Evolutionary conservation across 2,888 invertebrate genomes (phyloP).

Genomic region (Noctua janthe): DNA sequence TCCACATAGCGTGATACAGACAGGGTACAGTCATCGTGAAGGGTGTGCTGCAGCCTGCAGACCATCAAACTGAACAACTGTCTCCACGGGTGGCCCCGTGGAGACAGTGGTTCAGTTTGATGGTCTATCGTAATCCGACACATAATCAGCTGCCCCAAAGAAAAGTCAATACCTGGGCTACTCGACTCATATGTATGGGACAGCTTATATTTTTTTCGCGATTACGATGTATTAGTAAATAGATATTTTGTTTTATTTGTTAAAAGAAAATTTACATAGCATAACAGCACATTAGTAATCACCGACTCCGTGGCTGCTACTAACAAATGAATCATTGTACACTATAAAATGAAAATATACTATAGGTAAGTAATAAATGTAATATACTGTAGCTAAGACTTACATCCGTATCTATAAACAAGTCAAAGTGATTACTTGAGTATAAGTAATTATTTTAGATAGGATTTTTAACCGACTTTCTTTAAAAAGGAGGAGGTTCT

Average conservation of each 20-base stretch:
- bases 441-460: not conserved
- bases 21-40: too few species aligned
- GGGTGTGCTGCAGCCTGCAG: not conserved
- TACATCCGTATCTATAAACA: not conserved
- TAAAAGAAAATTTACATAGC: not conserved
- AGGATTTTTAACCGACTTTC: not conserved
- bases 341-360: not conserved
- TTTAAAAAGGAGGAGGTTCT: too few species aligned
- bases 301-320: not conserved
- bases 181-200: not conserved
- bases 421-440: not conserved
- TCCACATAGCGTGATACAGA: not conserved
- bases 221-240: not conserved
- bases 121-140: not conserved
- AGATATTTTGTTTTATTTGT: not conserved
- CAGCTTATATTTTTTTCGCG: not conserved
- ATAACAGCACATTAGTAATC: not conserved
- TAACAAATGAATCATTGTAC: not conserved
- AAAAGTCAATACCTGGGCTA: not conserved
- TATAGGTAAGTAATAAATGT: constrained; percentile 5
- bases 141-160: not conserved
- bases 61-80: not conserved
- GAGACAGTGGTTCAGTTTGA: too few species aligned
- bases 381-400: not conserved
- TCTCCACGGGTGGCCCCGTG: not conserved